phyloP scores from a whole-genome alignment of 2,797 vertebrate species.

The Melanotaenia trifasciata region DNA sequence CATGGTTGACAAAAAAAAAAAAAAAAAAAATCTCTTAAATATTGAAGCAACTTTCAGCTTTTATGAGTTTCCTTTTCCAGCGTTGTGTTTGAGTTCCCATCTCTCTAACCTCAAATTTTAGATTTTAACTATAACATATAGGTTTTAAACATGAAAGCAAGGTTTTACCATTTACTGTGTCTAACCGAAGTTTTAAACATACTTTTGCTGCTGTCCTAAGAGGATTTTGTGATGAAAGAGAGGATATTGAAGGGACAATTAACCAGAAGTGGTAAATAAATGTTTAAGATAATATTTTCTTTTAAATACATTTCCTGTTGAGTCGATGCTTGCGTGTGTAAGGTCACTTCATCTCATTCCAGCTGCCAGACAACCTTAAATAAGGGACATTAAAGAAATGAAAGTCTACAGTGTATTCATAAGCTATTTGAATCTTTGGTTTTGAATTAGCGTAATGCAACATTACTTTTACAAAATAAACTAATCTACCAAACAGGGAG shows the following conservation, averaged over 20 bases:
- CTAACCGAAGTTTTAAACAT: too few relatives aligned
- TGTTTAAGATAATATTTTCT: neutral
- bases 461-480: conserved; percentile 22
- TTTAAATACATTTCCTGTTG: neutral
- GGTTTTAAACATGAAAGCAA: neutral
- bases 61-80: conserved; percentile 2
- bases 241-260: neutral
- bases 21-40: conserved; percentile 54
- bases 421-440: conserved; percentile 10
- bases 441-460: conserved; percentile 25
- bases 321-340: neutral
- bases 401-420: neutral
- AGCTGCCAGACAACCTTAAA: conserved; percentile 20
- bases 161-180: neutral
- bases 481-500: conserved; percentile 27
- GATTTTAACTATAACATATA: conserved; percentile 5
- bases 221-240: neutral
- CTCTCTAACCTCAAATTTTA: neutral
- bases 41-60: conserved; percentile 26
- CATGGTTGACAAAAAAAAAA: conserved; percentile 32
- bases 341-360: neutral
- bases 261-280: neutral
- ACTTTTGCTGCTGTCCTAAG: neutral
- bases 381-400: neutral
- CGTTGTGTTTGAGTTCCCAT: conserved; percentile 12